Evolutionary conservation across 2,888 invertebrate genomes (phyloP), one percentile per base, ranked within the genome.

Genomic region (Apamea crenata): DNA sequence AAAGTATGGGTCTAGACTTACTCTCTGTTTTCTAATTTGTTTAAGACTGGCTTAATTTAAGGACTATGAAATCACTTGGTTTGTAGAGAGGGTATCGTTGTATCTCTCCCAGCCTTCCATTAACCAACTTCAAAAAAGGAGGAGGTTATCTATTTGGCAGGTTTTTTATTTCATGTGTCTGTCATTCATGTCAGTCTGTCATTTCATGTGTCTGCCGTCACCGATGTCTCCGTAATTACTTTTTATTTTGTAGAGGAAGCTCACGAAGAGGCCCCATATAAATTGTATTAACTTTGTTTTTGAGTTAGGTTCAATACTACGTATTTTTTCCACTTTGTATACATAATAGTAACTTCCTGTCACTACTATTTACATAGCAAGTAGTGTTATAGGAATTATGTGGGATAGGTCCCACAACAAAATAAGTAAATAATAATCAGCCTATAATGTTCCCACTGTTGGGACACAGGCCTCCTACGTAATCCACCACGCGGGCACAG

Each of bases 1-100:
- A 90, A 96, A 91, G 90, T 94, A 95, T 94, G 93, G 91, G 95
- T 95, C 95, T 95, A 95, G 95, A 95, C 95, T 80, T 68, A 79
- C 83, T 84, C 77, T 78, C 81, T 84, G 88, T 91, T 92, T 92
- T 94, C 90, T 93, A 93, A 93, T 94, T 92, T 88, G 87, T 88
- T 86, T 90, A 84, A 85, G 73, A 78, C 83, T 25, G 71, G 14
- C 69, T 67, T 71, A 74, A 86, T 87, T 77, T 67, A 75, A 61
- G 21, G 77, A 56, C 65, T 67, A 69, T 29, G 36, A 68, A 74
- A 68, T 78, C 47, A 78, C 69, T 63, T 70, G 29, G 53, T 66
- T 78, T 36, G 25, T 69, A 21, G 14, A 61, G 36, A 72, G 7
- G 40, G 32, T 29, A 36, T 75, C 25, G 18, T 56, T 56, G 36